Percentiles rank a stretch among this genome's conserved stretches.
These are phyloP conservation scores for Liodrosophila aerea DNA, from an alignment of 2,888 invertebrate genomes.

Conservation along the genomic window DNA sequence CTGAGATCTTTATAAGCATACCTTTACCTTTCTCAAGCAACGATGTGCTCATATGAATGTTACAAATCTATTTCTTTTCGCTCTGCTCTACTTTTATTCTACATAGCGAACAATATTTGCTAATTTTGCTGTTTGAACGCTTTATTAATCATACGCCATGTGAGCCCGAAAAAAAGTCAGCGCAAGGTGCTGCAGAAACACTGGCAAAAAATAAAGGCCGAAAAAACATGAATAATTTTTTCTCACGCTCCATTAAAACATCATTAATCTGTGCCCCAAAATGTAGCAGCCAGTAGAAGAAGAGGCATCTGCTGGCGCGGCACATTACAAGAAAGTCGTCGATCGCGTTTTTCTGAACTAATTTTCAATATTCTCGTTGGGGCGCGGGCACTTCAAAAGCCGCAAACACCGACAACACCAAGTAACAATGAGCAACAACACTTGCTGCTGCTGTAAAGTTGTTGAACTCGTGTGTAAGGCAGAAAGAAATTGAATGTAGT, in stretches of 20 bases:
- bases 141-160: slow-evolving; percentile 61
- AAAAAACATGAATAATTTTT: slow-evolving; percentile 33
- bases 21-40: slow-evolving; percentile 15
- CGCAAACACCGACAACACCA: slow-evolving; percentile 45
- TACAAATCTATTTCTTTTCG: background rate
- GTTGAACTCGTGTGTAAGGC: slow-evolving; percentile 35
- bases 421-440: slow-evolving; percentile 25
- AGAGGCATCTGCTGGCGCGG: slow-evolving; percentile 29
- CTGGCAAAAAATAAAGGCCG: background rate
- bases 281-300: slow-evolving; percentile 21
- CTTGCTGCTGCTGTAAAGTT: slow-evolving; percentile 52
- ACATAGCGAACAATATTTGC: slow-evolving; percentile 38
- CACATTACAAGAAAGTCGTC: slow-evolving; percentile 55
- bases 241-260: slow-evolving; percentile 75
- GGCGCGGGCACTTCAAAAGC: slow-evolving; percentile 58
- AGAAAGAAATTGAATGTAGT: slow-evolving; percentile 43
- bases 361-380: slow-evolving; percentile 60
- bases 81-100: slow-evolving; percentile 22
- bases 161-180: slow-evolving; percentile 18
- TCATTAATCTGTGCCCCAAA: slow-evolving; percentile 59
- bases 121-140: slow-evolving; percentile 28
- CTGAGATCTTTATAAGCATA: no score
- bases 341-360: slow-evolving; percentile 44
- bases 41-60: background rate
- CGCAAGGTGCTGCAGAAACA: slow-evolving; percentile 55